Evolutionary conservation across 2,888 invertebrate genomes (phyloP).

Genomic region (Pocota personata): DNA sequence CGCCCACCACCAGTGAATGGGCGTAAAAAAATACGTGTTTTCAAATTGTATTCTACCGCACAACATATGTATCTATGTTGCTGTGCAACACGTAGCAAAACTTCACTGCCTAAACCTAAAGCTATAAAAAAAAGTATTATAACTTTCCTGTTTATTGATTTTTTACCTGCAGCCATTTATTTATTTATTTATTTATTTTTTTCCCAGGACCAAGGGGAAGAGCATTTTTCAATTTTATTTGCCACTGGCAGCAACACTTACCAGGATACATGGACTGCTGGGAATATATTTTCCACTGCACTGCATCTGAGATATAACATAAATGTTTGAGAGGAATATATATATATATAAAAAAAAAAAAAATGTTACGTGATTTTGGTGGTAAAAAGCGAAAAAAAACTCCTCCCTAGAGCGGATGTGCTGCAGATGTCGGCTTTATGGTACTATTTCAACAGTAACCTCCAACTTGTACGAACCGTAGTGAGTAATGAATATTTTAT

Average conservation of each 20-base stretch:
- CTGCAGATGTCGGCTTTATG: background rate
- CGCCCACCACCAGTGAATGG: background rate
- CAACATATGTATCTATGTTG: background rate
- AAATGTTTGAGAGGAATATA: conserved; percentile 12
- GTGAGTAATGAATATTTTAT: conserved; percentile 14
- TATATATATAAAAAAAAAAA: background rate
- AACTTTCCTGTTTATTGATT: background rate
- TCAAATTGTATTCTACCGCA: background rate
- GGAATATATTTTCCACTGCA: conserved; percentile 10
- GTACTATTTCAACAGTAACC: background rate
- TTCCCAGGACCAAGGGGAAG: background rate
- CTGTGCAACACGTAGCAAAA: background rate
- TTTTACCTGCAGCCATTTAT: conserved; percentile 20
- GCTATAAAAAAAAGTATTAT: background rate
- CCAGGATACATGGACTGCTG: background rate
- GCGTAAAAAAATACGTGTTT: background rate
- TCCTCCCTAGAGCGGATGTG: background rate
- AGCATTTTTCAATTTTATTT: background rate
- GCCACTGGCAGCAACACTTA: background rate
- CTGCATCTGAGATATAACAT: conserved; percentile 8
- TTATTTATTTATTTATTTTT: background rate
- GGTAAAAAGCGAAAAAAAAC: background rate
- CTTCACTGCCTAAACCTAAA: background rate
- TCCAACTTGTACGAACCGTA: background rate
- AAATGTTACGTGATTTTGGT: conserved; percentile 5